Base-by-base conservation (phyloP, 2,888 invertebrate species). In the Sinopyrophorus schimmeli region DNA sequence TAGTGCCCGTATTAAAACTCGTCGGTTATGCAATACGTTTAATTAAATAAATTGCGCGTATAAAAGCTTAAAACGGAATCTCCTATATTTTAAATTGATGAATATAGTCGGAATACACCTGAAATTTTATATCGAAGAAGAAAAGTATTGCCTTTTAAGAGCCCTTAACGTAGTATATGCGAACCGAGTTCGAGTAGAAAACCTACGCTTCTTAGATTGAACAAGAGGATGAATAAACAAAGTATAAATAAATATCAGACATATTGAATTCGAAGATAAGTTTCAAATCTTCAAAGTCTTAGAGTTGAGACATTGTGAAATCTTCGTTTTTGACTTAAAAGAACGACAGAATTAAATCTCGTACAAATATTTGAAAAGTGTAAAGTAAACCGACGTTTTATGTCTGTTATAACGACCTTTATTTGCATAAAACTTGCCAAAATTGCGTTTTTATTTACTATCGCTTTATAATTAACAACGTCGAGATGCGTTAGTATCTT, bases 281-380 rank as follows among this genome's bases (percentile, higher is more conserved):
- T 51, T 51, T 49, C 39, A 41, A 53, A 49, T 27, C 38, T 35
- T 39, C 35, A 53, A 55, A 48, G 52, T 49, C 41, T 53, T 48
- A 46, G 47, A 53, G 41, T 49, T 44, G 16, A 53, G 49, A 43
- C 37, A 39, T 47, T 41, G 27, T 7, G 15, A 37, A 17, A 20
- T 20, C 18, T 39, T 18, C 16, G 40, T 28, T 41, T 46, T 39
- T 40, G 24, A 44, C 40, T 48, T 24, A 53, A 57, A 57, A 49
- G 44, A 46, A 49, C 38, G 49, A 39, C 46, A 32, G 47, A 60
- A 61, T 61, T 59, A 61, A 59, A 60, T 61, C 57, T 56, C 57
- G 57, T 60, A 56, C 60, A 61, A 61, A 60, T 61, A 61, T 61
- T 61, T 60, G 59, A 46, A 24, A 52, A 55, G 57, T 51, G 43